Percentiles rank a stretch among this genome's conserved stretches.
Evolutionary conservation across 2,797 vertebrate genomes (phyloP).

Genomic region (Hydrophis major): DNA sequence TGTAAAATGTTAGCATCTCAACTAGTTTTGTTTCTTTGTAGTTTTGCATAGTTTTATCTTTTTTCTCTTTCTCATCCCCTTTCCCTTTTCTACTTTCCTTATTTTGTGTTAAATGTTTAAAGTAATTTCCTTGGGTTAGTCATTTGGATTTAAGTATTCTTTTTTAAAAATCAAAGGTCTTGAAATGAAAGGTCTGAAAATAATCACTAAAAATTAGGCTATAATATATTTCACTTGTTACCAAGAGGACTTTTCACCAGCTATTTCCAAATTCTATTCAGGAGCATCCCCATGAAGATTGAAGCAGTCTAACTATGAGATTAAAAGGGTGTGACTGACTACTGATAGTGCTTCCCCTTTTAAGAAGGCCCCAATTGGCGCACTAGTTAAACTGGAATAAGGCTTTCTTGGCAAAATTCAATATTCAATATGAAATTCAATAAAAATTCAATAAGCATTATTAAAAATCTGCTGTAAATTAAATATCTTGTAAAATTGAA

Average conservation of each 20-base stretch:
- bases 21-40: neutral
- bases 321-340: neutral
- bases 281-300: neutral
- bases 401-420: neutral
- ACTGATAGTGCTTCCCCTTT: neutral
- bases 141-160: neutral
- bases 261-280: neutral
- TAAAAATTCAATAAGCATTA: neutral
- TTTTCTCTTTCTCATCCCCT: neutral
- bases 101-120: neutral
- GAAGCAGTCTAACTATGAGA: neutral
- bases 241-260: neutral
- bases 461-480: neutral
- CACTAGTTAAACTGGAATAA: neutral
- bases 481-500: neutral
- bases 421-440: too few relatives aligned
- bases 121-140: neutral
- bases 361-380: neutral
- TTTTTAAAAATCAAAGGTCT: neutral
- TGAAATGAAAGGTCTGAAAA: neutral
- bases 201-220: neutral
- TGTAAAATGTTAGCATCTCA: neutral
- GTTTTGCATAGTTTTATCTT: neutral
- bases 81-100: neutral
- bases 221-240: neutral